Base-by-base conservation (phyloP, 2,888 invertebrate genomes). In the Polia nebulosa region DNA sequence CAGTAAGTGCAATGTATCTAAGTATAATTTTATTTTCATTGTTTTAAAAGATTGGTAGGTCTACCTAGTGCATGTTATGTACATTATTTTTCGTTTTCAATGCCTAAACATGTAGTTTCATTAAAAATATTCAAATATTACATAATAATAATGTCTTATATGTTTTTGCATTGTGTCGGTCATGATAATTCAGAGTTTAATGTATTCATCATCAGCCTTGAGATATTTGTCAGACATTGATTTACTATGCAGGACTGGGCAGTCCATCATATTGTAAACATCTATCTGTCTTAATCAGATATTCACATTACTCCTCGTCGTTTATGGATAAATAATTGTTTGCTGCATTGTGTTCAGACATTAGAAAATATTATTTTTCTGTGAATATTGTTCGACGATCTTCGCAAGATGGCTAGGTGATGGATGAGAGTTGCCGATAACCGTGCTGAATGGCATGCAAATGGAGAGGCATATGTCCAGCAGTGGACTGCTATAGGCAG, bases 201-300 rank as follows among this genome's bases (percentile, higher is more conserved):
- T 67, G 7, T 63, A 74, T 80, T 69, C 56, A 80, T 80, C 78
- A 72, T 80, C 70, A 69, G 41, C 65, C 36, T 53, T 41, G 59
- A 52, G 51, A 75, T 76, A 71, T 76, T 80, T 69, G 57, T 72
- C 41, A 47, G 78, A 82, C 72, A 53, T 67, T 80, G 78, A 82
- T 82, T 57, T 72, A 82, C 27, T 45, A 13, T 47, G 47, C 39
- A 64, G 45, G 32, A 61, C 47, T 29, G 55, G 39, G 25, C 52
- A 69, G 57, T 78, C 73, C 72, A 79, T 73, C 82, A 81, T 76
- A 59, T 55, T 49, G 51, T 57, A 51, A 47, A 52, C 41, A 60
- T 49, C 68, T 67, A 67, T 81, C 64, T 78, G 60, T 72, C 72
- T 65, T 63, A 39, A 71, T 81, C 78, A 76, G 56, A 62, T 62